Percentiles rank a stretch among this genome's conserved stretches.
These are phyloP conservation scores for Glossosoma conforme DNA, from an alignment of 1,140 invertebrate genomes.

Conservation along the genomic window DNA sequence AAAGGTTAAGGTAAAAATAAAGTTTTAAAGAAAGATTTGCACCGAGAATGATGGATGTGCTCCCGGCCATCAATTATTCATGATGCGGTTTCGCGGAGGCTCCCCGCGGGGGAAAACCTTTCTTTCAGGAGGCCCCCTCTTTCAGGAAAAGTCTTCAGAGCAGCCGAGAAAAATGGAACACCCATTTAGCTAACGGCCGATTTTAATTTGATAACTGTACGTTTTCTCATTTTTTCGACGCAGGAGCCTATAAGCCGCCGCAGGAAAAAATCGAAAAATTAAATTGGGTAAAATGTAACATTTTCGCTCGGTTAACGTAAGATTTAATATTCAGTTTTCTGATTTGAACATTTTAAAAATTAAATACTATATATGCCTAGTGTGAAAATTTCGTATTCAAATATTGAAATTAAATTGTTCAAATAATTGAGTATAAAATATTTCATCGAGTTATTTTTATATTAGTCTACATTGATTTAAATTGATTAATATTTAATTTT, in stretches of 20 bases:
- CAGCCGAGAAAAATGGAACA: conserved; percentile 21
- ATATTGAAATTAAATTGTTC: too few relatives aligned
- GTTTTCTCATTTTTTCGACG: not conserved
- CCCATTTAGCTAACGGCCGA: conserved; percentile 20
- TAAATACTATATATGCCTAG: too few relatives aligned
- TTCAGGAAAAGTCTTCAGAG: too few relatives aligned
- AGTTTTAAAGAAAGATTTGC: conserved; percentile 32
- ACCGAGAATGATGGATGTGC: conserved; percentile 29
- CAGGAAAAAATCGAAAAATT: not conserved
- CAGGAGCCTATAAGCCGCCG: not conserved
- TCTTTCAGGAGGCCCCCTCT: not conserved
- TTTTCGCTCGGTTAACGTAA: too few relatives aligned
- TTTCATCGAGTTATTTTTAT: too few relatives aligned
- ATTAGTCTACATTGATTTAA: too few relatives aligned
- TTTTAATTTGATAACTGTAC: conserved; percentile 24
- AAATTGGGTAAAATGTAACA: too few relatives aligned
- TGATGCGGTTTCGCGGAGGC: conserved; percentile 6
- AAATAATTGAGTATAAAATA: too few relatives aligned
- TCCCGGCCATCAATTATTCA: conserved; percentile 30
- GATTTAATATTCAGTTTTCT: too few relatives aligned
- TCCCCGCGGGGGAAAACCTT: not conserved
- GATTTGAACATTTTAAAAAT: too few relatives aligned
- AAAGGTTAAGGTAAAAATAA: conserved; percentile 30
- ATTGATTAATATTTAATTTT: too few relatives aligned
- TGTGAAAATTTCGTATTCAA: too few relatives aligned